Conservation (phyloP, 2,797 vertebrate genomes). For the Varecia variegata region DNA sequence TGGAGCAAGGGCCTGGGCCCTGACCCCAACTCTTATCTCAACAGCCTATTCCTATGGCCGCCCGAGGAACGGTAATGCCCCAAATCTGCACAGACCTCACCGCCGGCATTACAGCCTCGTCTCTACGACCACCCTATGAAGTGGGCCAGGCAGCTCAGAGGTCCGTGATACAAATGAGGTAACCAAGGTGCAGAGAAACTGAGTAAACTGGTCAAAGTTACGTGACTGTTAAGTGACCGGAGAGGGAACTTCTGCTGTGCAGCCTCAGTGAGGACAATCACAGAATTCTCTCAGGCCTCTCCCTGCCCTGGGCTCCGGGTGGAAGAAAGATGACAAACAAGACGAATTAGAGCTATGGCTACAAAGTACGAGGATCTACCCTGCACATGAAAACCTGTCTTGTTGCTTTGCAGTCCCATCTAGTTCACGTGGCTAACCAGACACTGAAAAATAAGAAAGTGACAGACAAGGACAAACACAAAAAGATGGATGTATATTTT, state of each 20-base stretch:
- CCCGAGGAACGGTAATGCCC: not conserved
- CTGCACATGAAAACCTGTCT: not conserved
- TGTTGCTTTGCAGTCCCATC: not conserved
- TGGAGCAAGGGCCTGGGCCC: not conserved
- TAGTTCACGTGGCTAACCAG: not conserved
- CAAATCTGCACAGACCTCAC: not conserved
- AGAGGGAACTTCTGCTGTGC: not conserved
- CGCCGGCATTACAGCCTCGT: rapidly evolving
- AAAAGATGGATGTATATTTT: not conserved
- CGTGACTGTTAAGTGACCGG: not conserved
- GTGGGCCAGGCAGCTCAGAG: not conserved
- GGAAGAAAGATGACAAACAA: not conserved
- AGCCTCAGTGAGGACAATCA: not conserved
- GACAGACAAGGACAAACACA: slow-evolving; percentile 44
- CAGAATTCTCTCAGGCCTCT: not conserved
- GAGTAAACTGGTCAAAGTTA: not conserved
- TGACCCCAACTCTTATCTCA: not conserved
- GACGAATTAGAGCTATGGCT: not conserved
- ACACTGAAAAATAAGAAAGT: not conserved
- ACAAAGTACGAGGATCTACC: not conserved
- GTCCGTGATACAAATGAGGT: not conserved
- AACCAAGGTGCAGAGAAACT: not conserved
- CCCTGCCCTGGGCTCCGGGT: not conserved
- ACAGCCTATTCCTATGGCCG: not conserved
- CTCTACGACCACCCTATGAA: not conserved